Conservation (phyloP, 2,797 vertebrate genomes). For the Pipistrellus pygmaeus region DNA sequence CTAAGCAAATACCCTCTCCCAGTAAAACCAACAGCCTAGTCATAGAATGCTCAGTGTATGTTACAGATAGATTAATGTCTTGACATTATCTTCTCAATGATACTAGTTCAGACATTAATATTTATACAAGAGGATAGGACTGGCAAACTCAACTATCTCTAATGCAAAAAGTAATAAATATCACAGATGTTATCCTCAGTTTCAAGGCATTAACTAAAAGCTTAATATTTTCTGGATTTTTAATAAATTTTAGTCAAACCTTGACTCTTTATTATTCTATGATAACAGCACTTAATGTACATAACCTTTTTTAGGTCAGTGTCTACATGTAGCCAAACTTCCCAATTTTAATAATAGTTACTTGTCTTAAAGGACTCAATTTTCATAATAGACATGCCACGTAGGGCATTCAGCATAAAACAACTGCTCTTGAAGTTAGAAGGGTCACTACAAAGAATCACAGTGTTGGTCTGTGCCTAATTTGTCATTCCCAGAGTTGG, state of each 20-base stretch:
- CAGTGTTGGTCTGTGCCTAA: conserved; percentile 57
- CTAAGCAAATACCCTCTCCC: background rate
- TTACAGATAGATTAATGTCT: background rate
- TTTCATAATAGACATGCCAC: conserved; percentile 54
- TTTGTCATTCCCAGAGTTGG: conserved; percentile 31
- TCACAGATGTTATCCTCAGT: conserved; percentile 1
- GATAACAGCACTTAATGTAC: conserved; percentile 12
- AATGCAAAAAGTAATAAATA: conserved; percentile 38
- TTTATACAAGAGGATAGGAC: background rate
- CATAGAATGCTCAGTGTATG: background rate
- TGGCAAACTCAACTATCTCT: background rate
- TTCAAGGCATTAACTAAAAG: conserved; percentile 56
- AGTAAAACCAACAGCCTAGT: background rate
- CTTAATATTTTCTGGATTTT: conserved; percentile 42
- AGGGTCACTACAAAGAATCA: conserved; percentile 59
- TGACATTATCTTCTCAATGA: conserved; percentile 14
- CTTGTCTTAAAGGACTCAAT: conserved; percentile 56
- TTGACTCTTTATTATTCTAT: conserved; percentile 38
- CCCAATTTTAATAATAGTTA: conserved; percentile 53
- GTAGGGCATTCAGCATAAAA: conserved; percentile 43
- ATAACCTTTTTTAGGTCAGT: conserved; percentile 50
- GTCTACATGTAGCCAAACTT: conserved; percentile 21
- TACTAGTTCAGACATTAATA: conserved; percentile 16
- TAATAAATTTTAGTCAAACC: conserved; percentile 58
- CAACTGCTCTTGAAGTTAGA: conserved; percentile 54